Evolutionary conservation across 1,140 invertebrate species (phyloP).

Genomic region (Nasonia giraulti): DNA sequence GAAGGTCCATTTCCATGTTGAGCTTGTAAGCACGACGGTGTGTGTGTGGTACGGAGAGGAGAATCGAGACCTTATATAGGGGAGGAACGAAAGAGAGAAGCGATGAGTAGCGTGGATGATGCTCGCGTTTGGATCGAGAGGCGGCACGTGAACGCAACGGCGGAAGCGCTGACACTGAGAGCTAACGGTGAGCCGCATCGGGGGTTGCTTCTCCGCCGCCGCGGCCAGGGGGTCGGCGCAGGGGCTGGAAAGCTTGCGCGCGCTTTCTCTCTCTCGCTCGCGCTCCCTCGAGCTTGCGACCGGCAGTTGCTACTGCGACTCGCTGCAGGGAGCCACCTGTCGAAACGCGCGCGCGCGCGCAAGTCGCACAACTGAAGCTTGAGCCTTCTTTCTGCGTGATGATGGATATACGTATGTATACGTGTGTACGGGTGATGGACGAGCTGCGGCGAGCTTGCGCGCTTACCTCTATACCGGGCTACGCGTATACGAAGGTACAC

Average conservation of each 20-base stretch:
- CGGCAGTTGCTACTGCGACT: slow-evolving; percentile 11
- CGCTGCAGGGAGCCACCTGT: slow-evolving; percentile 57
- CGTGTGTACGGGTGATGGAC: too few species aligned
- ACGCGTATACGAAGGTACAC: too few species aligned
- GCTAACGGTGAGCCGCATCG: slow-evolving; percentile 41
- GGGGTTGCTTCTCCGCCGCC: slow-evolving; percentile 43
- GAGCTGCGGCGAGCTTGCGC: too few species aligned
- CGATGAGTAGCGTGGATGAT: background rate
- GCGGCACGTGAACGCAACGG: slow-evolving; percentile 46
- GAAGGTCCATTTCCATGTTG: background rate
- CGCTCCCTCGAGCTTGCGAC: background rate
- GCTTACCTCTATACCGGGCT: too few species aligned
- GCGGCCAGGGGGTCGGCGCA: slow-evolving; percentile 42
- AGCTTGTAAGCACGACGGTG: background rate
- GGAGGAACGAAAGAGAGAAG: background rate
- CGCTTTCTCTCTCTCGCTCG: slow-evolving; percentile 28
- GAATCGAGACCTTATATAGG: background rate
- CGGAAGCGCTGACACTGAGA: slow-evolving; percentile 63
- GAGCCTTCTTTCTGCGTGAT: background rate
- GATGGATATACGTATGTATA: background rate
- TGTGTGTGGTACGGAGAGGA: background rate
- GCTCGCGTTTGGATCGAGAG: background rate
- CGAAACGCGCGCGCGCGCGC: slow-evolving; percentile 2
- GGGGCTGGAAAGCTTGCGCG: slow-evolving; percentile 19
- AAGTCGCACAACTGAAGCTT: background rate